phyloP scores from a whole-genome alignment of 2,888 invertebrate genomes.

The Eumerus sabulonum region DNA sequence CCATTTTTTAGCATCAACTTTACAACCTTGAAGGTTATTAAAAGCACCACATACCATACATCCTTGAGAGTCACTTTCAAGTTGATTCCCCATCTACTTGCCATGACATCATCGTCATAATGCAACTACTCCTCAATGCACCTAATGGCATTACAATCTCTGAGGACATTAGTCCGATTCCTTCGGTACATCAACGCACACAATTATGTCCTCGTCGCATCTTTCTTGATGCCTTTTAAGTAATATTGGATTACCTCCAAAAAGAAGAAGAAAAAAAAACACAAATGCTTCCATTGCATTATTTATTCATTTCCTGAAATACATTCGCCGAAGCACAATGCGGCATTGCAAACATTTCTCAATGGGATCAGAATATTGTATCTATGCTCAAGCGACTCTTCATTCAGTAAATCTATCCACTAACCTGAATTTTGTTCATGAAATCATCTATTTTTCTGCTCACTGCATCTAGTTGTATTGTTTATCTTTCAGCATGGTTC shows the following conservation, averaged over 20 bases:
- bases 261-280: too few species aligned
- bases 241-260: conserved; percentile 51
- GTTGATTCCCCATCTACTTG: too few species aligned
- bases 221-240: conserved; percentile 26
- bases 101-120: too few species aligned
- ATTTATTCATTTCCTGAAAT: background rate
- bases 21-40: too few species aligned
- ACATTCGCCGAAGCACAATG: conserved; percentile 27
- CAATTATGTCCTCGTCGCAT: background rate
- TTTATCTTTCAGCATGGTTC: background rate
- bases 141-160: too few species aligned
- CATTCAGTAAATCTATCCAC: background rate
- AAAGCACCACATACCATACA: too few species aligned
- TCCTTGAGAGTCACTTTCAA: too few species aligned
- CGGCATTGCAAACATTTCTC: conserved; percentile 11
- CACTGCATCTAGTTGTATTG: background rate
- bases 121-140: too few species aligned
- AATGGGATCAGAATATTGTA: conserved; percentile 1
- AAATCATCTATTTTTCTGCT: background rate
- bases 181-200: background rate
- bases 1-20: too few species aligned
- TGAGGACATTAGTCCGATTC: conserved; percentile 8
- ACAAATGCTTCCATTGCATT: conserved; percentile 5
- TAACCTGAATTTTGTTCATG: background rate
- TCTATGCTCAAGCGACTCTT: background rate